Evolutionary conservation across 92 coral and sea anemone species (phyloP).

Genomic region (Montipora capitata): DNA sequence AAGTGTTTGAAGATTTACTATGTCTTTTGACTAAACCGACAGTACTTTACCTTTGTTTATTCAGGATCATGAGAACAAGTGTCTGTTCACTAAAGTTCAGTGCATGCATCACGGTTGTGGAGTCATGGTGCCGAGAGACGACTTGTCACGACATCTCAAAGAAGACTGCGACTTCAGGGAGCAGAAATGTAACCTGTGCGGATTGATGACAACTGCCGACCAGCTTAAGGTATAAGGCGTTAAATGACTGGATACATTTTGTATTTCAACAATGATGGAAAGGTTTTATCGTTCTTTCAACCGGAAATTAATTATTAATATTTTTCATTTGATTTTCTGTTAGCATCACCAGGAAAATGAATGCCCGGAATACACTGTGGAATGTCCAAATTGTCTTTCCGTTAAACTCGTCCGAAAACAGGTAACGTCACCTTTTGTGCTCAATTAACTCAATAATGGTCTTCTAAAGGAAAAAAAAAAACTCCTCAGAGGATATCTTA

Average conservation of each 20-base stretch:
- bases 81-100: conserved; percentile 55
- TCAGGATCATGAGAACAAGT: conserved; percentile 49
- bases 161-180: conserved; percentile 68
- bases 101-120: conserved; percentile 69
- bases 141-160: conserved; percentile 58
- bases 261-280: too few species aligned
- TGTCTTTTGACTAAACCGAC: too few species aligned
- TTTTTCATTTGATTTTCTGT: neutral
- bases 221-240: conserved; percentile 17
- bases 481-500: too few species aligned
- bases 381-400: conserved; percentile 56
- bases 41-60: neutral
- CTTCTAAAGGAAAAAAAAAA: too few species aligned
- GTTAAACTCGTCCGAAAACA: conserved; percentile 52
- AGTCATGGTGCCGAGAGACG: conserved; percentile 29
- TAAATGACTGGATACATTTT: too few species aligned
- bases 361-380: conserved; percentile 45
- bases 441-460: neutral
- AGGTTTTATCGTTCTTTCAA: too few species aligned
- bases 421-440: conserved; percentile 16
- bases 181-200: conserved; percentile 44
- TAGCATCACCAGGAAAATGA: conserved; percentile 64
- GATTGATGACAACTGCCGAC: conserved; percentile 30
- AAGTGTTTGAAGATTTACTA: too few species aligned
- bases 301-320: too few species aligned